These are phyloP conservation scores for Apamea sordens DNA, from an alignment of 2,888 invertebrate species.

Conservation along the genomic window DNA sequence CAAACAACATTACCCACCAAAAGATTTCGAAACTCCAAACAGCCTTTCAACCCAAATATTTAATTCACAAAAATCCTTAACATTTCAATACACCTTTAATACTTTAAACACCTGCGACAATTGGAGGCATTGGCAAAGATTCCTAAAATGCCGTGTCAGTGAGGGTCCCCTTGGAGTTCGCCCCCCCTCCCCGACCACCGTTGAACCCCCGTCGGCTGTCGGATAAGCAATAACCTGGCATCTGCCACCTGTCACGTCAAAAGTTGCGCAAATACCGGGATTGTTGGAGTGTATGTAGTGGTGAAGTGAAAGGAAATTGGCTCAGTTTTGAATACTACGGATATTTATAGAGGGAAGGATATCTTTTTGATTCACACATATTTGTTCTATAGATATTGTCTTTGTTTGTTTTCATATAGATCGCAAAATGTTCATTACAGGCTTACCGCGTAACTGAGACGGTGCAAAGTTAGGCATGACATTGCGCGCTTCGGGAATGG, in stretches of 20 bases:
- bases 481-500: too few species aligned
- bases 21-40: conserved; percentile 15
- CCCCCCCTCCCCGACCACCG: conserved; percentile 29
- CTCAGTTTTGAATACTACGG: conserved; percentile 11
- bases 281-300: conserved; percentile 36
- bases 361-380: not conserved
- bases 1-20: conserved; percentile 38
- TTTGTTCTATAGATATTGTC: not conserved
- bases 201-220: conserved; percentile 61
- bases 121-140: conserved; percentile 42
- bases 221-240: conserved; percentile 78
- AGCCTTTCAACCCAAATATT: conserved; percentile 30
- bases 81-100: conserved; percentile 38
- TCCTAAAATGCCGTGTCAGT: conserved; percentile 64
- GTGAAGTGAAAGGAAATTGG: conserved; percentile 40
- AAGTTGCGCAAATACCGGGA: conserved; percentile 64
- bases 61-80: conserved; percentile 34
- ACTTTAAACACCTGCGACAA: conserved; percentile 55
- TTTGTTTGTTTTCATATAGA: not conserved
- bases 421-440: not conserved
- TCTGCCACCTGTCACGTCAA: conserved; percentile 72
- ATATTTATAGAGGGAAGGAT: not conserved
- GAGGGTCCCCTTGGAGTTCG: conserved; percentile 24
- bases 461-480: too few species aligned
- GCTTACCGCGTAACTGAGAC: not conserved